Base-by-base conservation (phyloP, 2,797 vertebrate species). In the Botia kubotai region DNA sequence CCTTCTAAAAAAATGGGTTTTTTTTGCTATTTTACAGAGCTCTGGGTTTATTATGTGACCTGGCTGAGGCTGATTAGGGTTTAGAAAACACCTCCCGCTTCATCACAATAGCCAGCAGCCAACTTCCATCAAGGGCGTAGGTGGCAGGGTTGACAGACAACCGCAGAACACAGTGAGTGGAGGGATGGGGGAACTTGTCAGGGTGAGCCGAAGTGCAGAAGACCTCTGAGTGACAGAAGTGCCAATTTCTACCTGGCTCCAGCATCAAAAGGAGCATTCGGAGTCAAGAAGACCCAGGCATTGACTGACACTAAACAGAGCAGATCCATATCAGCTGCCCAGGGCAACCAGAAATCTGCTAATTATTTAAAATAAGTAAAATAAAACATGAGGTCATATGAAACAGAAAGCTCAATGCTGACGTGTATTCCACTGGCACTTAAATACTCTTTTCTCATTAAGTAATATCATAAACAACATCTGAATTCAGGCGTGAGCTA, bases 51-150 rank as follows among this genome's bases (percentile, higher is more conserved):
- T 82, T 82, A 29, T 73, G 69, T 81, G 82, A 88, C 74, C 81
- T 82, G 86, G 82, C 79, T 88, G 81, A 66, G 87, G 87, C 82
- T 90, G 83, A 91, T 91, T 90, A 89, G 87, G 84, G 81, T 74
- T 70, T 81, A 67, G 1, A 19, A 89, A 62, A 75, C 85, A 85
- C 84, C 85, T 87, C 74, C 17, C 36, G 81, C 74, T 68, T 68
- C 80, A 87, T 90, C 87, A 85, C 63, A 88, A 86, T 81, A 84
- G 43, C 68, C 72, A n/a, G 55, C 70, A 71, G 80, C 85, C 79
- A 75, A 82, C 82, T 86, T 68, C 82, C 77, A 82, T 82, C 85
- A 79, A 76, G 73, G 75, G 73, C 69, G 2, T 74, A 65, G 82
- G 72, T 80, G 84, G 77, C 60, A 67, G 63, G 81, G 72, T 75